A percentile compares a stretch with the other conserved stretches of the same genome.
Conservation (phyloP, 2,113 vertebrate species). For the Colinus virginianus region DNA sequence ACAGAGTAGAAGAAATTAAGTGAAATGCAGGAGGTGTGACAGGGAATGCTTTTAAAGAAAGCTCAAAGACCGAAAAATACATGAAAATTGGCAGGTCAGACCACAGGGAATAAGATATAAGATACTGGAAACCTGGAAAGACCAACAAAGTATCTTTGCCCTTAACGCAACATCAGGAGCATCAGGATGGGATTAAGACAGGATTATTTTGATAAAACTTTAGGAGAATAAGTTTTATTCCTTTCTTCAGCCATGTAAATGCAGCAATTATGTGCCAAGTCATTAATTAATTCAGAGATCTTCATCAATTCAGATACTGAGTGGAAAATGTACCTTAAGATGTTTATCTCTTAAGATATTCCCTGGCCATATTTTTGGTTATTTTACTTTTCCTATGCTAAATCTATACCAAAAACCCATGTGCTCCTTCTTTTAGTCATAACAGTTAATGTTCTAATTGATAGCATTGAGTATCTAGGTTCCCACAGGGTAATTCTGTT, state of each 20-base stretch:
- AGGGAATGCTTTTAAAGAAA: not conserved
- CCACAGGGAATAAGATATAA: not conserved
- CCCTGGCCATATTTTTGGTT: not conserved
- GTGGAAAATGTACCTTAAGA: not conserved
- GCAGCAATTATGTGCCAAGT: not conserved
- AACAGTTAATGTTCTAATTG: not conserved
- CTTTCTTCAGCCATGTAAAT: not conserved
- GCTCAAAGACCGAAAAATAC: not conserved
- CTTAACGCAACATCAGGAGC: not conserved
- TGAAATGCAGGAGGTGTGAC: rapidly evolving
- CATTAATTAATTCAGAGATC: not conserved
- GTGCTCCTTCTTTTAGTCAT: not conserved
- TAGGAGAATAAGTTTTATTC: not conserved
- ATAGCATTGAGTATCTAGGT: not conserved
- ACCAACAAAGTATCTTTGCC: not conserved
- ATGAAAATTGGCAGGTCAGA: not conserved
- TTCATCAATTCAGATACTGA: not conserved
- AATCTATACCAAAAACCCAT: not conserved
- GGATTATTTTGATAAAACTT: not conserved
- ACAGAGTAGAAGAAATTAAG: not conserved
- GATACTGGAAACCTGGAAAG: not conserved
- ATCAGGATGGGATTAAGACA: not conserved
- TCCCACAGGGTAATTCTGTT: not conserved
- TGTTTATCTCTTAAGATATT: not conserved
- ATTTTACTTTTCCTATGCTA: not conserved